phyloP scores from a whole-genome alignment of 2,888 invertebrate genomes.

The Alloplasta piceator region DNA sequence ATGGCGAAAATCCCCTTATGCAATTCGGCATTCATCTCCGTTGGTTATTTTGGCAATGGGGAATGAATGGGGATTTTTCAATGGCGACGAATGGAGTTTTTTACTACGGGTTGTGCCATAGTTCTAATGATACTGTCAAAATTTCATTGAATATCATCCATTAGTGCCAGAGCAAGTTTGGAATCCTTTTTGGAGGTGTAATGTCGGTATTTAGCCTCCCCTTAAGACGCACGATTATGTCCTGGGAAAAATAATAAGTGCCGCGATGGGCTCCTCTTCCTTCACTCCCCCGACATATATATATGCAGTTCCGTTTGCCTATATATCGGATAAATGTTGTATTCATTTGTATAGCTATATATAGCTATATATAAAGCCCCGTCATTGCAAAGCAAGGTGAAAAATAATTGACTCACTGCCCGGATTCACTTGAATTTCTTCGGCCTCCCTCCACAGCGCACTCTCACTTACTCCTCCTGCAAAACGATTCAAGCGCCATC shows the following conservation, averaged over 20 bases:
- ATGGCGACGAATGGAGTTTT: no score
- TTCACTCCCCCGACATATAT: constrained; percentile 10
- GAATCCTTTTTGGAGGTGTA: no score
- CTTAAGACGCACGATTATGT: no score
- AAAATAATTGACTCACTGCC: constrained; percentile 56
- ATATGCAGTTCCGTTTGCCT: constrained; percentile 30
- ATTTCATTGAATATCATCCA: no score
- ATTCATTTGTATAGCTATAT: constrained; percentile 37
- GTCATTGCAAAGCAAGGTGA: constrained; percentile 49
- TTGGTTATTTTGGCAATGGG: no score
- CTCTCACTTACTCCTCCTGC: constrained; percentile 29
- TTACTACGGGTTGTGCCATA: no score
- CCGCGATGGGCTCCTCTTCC: constrained; percentile 16
- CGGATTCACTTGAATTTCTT: constrained; percentile 36
- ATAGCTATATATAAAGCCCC: constrained; percentile 5
- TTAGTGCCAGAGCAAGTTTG: no score
- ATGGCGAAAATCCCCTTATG: no score
- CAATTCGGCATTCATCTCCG: no score
- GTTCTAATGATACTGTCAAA: no score
- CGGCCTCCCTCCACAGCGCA: constrained; percentile 24
- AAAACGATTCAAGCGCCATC: constrained; percentile 50
- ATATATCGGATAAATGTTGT: constrained; percentile 8
- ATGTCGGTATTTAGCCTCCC: no score
- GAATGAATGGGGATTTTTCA: no score
- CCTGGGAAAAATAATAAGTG: constrained; percentile 59